Evolutionary conservation across 2,113 vertebrate genomes (phyloP).

Genomic region (Pantherophis guttatus): DNA sequence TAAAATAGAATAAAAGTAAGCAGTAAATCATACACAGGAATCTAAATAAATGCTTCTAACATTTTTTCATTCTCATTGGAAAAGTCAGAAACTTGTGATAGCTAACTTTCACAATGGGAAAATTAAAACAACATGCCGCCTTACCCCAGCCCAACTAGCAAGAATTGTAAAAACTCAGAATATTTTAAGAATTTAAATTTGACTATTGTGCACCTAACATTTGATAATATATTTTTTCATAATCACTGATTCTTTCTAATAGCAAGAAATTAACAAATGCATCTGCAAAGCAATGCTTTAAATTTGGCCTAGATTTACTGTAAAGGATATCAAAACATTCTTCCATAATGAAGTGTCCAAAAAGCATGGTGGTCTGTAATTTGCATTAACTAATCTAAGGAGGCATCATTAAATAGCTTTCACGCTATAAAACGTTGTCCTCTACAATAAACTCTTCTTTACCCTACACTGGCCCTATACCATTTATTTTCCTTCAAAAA

Average conservation of each 20-base stretch:
- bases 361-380: neutral
- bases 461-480: neutral
- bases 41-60: slow-evolving; percentile 19
- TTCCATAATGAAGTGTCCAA: neutral
- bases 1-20: neutral
- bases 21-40: neutral
- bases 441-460: neutral
- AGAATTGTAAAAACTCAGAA: neutral
- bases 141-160: slow-evolving; percentile 4
- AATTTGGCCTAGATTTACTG: slow-evolving; percentile 41
- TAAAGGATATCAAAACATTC: slow-evolving; percentile 39
- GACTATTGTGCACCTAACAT: slow-evolving; percentile 5
- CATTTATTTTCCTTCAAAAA: neutral
- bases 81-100: slow-evolving; percentile 25
- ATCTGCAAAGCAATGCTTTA: slow-evolving; percentile 23
- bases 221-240: neutral
- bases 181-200: slow-evolving; percentile 28
- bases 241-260: slow-evolving; percentile 1
- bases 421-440: neutral
- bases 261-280: slow-evolving; percentile 41
- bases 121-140: neutral
- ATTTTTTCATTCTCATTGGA: neutral
- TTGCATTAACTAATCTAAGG: neutral
- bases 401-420: neutral
- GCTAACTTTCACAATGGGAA: slow-evolving; percentile 23